Base-by-base conservation (phyloP, 2,888 invertebrate species). In the Tubiluchus corallicola region DNA sequence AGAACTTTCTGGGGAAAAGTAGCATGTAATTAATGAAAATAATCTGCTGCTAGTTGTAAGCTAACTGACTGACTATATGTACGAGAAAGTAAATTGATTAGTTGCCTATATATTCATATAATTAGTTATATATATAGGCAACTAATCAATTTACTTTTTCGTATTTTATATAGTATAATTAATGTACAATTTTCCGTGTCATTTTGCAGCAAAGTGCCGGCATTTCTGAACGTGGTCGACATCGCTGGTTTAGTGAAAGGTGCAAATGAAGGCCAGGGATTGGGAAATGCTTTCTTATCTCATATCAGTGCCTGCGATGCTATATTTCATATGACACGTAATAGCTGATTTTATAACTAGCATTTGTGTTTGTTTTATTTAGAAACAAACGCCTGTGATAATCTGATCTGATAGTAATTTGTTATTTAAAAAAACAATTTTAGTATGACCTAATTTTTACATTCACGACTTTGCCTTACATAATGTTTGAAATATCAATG, bases 261-360 rank as follows among this genome's bases (percentile, higher is more conserved):
- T 20, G 98, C 98, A 2, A 82, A 90, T 2, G 92, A 96, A 63
- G 98, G 98, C 1, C 87, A 94, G 66, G 94, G 98, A 2, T 71
- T 99, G 45, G 98, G 98, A 57, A 99, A 99, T 65, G 92, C 90
- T 49, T 99, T 99, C 67, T 74, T 99, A 40, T 92, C 96, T 3
- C 92, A 99, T 67, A 96, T 99, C 59, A 84, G 81, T 63, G 96
- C 94, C 15, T 98, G 98, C 63, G 98, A 99, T 66, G 88, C 92
- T 37, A 79, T 99, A 55, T 96, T 96, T 62, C 92, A 98, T 67
- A 74, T 98, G 51, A 83, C 87, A 60, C 78, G 98, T 88, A 71
- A 79, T 84, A n/a, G n/a, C n/a, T n/a, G n/a, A n/a, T n/a, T n/a
- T n/a, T n/a, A n/a, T n/a, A n/a, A n/a, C n/a, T n/a, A n/a, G n/a